Evolutionary conservation across 2,797 vertebrate species (phyloP).

Genomic region (Clarias platycephalus): DNA sequence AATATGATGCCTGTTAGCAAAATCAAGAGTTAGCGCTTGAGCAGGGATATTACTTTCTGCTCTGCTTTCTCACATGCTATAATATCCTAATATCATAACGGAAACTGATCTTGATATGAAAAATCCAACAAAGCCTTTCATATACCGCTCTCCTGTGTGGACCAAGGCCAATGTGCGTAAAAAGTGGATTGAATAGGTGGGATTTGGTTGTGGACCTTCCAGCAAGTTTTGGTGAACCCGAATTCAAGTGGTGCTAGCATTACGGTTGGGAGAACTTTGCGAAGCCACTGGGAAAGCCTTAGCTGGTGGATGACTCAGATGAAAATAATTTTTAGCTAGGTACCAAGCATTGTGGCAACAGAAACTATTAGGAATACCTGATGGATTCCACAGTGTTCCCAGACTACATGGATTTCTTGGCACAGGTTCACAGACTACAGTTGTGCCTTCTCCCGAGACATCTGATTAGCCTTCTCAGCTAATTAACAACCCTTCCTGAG

Average conservation of each 20-base stretch:
- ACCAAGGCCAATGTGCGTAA: background rate
- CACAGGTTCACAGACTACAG: slow-evolving; percentile 20
- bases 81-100: background rate
- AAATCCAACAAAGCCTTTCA: background rate
- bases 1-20: slow-evolving; percentile 41
- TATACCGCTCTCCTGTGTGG: background rate
- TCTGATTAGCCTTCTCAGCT: background rate
- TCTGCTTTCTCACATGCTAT: background rate
- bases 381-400: background rate
- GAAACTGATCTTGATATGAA: background rate
- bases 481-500: background rate
- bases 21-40: slow-evolving; percentile 30
- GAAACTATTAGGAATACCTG: background rate
- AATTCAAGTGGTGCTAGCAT: background rate
- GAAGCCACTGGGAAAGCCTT: background rate
- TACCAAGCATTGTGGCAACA: background rate
- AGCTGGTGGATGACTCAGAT: background rate
- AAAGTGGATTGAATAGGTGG: background rate
- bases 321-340: background rate
- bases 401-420: too few species aligned
- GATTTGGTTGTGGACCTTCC: too few species aligned
- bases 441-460: background rate
- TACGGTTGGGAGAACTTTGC: background rate
- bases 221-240: background rate
- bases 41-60: slow-evolving; percentile 23